These are phyloP conservation scores for Apis laboriosa DNA, from an alignment of 1,140 invertebrate species.

Conservation along the genomic window DNA sequence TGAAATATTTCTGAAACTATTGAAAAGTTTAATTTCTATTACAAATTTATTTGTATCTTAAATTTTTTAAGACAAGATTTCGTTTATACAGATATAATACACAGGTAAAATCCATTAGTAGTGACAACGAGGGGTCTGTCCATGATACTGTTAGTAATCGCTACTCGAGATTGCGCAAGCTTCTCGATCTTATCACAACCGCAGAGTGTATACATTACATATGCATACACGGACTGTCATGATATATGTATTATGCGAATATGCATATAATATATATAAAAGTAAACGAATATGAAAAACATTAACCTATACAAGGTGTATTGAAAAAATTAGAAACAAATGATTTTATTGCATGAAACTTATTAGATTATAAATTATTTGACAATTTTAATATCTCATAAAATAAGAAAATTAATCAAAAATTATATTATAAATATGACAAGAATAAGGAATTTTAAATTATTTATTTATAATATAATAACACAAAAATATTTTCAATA, in stretches of 20 bases:
- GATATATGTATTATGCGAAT: not conserved
- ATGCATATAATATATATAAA: not conserved
- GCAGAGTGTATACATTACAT: constrained; percentile 42
- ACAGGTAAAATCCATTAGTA: constrained; percentile 16
- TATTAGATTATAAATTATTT: no score
- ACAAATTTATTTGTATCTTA: not conserved
- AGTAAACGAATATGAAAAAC: not conserved
- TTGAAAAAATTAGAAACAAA: not conserved
- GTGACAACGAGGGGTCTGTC: constrained; percentile 54
- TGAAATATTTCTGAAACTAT: not conserved
- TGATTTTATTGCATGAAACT: not conserved
- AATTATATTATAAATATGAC: no score
- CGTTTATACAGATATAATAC: not conserved
- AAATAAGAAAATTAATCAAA: no score
- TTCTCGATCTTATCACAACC: constrained; percentile 61
- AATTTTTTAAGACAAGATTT: not conserved
- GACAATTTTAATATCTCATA: no score
- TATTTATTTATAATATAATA: no score
- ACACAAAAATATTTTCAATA: no score
- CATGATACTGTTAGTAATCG: constrained; percentile 59
- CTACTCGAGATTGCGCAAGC: constrained; percentile 65
- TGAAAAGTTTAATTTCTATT: not conserved
- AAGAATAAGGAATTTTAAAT: no score
- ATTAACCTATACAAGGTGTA: not conserved
- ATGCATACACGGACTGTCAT: not conserved